Evolutionary conservation across 2,888 invertebrate genomes (phyloP).

Genomic region (Andrena flavipes): DNA sequence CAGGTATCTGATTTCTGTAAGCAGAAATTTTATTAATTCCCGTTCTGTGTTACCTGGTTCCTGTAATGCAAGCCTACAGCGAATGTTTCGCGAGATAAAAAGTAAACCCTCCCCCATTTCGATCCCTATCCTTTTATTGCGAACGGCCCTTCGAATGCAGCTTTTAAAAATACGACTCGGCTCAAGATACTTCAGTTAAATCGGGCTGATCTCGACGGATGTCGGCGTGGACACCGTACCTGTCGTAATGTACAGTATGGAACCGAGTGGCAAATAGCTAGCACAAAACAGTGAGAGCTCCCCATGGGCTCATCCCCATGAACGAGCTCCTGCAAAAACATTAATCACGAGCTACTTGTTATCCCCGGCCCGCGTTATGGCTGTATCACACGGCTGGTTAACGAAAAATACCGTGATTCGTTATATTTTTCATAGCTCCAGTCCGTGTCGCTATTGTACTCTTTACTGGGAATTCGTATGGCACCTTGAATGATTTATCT

Average conservation of each 20-base stretch:
- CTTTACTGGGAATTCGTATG: neutral
- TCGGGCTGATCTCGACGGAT: slow-evolving; percentile 43
- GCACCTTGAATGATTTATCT: slow-evolving; percentile 8
- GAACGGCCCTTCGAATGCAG: neutral
- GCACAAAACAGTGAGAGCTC: slow-evolving; percentile 76
- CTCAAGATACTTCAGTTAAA: slow-evolving; percentile 40
- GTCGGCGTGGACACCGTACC: slow-evolving; percentile 38
- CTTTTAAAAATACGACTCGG: slow-evolving; percentile 29
- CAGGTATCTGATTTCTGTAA: too few relatives aligned
- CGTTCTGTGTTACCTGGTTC: neutral
- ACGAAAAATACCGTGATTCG: slow-evolving; percentile 30
- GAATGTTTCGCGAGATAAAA: neutral
- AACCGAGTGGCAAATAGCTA: slow-evolving; percentile 72
- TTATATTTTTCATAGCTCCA: slow-evolving; percentile 1
- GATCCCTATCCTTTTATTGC: slow-evolving; percentile 17
- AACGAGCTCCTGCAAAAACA: slow-evolving; percentile 78
- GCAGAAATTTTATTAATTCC: neutral
- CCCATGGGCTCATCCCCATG: slow-evolving; percentile 75
- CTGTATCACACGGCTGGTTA: slow-evolving; percentile 37
- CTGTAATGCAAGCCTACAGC: neutral
- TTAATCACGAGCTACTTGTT: slow-evolving; percentile 79
- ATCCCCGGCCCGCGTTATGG: slow-evolving; percentile 38
- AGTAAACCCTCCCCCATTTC: neutral
- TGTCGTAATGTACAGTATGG: slow-evolving; percentile 49
- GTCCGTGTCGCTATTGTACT: neutral